phyloP scores from a whole-genome alignment of 2,888 invertebrate genomes.

The Rhimphoctona megacephalus region DNA sequence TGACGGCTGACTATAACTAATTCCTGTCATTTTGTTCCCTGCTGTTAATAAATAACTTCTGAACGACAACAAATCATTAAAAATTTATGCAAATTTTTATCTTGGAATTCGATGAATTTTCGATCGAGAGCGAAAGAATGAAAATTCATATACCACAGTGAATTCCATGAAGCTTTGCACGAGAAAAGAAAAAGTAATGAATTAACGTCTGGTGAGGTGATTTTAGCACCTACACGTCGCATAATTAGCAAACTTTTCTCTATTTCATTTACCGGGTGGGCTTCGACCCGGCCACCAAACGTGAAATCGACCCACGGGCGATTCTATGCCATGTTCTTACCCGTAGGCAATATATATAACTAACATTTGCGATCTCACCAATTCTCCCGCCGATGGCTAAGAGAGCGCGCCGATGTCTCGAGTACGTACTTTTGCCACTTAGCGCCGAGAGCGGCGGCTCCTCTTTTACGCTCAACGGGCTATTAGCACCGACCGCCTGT shows the following conservation, averaged over 20 bases:
- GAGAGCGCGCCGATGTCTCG: conserved; percentile 47
- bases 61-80: not conserved
- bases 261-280: conserved; percentile 18
- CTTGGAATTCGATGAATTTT: not conserved
- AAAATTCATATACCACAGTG: not conserved
- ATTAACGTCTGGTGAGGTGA: conserved; percentile 7
- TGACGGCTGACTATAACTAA: not conserved
- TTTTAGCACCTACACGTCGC: conserved; percentile 63
- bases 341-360: conserved; percentile 13
- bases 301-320: conserved; percentile 16
- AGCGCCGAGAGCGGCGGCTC: conserved; percentile 53
- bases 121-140: not conserved
- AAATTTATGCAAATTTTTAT: not conserved
- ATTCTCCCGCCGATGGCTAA: conserved; percentile 42
- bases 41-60: not conserved
- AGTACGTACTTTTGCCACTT: conserved; percentile 65
- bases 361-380: conserved; percentile 48
- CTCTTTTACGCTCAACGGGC: conserved; percentile 34
- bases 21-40: not conserved
- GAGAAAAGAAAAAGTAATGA: not conserved
- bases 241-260: conserved; percentile 60
- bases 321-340: conserved; percentile 18
- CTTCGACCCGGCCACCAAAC: not conserved
- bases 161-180: not conserved
- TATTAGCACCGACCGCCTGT: conserved; percentile 54